Percentiles rank a stretch among this genome's conserved stretches.
phyloP scores from a whole-genome alignment of 2,888 invertebrate genomes.

The Chymomyza procnemis region DNA sequence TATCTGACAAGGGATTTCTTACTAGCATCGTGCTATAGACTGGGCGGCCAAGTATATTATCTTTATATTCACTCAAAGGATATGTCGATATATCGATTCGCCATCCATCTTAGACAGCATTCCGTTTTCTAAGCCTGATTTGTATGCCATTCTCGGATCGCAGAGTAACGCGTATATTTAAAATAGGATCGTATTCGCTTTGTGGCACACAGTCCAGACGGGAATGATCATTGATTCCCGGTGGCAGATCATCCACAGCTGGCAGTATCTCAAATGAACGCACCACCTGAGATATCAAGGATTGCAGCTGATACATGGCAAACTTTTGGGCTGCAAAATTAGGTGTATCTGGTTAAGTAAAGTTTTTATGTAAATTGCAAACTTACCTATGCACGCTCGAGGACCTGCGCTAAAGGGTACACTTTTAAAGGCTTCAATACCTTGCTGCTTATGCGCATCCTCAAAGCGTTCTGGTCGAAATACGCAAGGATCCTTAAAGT shows the following conservation, averaged over 20 bases:
- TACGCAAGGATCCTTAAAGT: conserved; percentile 66
- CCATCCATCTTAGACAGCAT: background rate
- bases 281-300: conserved; percentile 79
- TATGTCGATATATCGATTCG: no score
- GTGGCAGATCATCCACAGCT: conserved; percentile 50
- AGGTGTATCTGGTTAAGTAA: no score
- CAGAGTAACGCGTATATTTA: conserved; percentile 79
- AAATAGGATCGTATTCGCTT: conserved; percentile 73
- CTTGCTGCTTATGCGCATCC: conserved; percentile 21
- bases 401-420: conserved; percentile 83
- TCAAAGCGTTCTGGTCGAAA: conserved; percentile 79
- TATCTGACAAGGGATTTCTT: no score
- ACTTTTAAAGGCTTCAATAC: conserved; percentile 79
- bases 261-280: conserved; percentile 78
- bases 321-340: conserved; percentile 77
- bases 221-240: conserved; percentile 70
- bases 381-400: conserved; percentile 79
- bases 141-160: conserved; percentile 79
- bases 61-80: no score
- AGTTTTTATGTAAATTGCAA: background rate
- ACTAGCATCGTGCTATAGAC: no score
- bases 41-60: background rate
- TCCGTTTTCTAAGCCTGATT: conserved; percentile 73
- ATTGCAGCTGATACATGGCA: conserved; percentile 81
- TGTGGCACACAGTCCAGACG: conserved; percentile 61